Percentiles rank a stretch among this genome's conserved stretches.
These are phyloP conservation scores for Ypsolopha scabrella DNA, from an alignment of 2,888 invertebrate species.

Conservation along the genomic window DNA sequence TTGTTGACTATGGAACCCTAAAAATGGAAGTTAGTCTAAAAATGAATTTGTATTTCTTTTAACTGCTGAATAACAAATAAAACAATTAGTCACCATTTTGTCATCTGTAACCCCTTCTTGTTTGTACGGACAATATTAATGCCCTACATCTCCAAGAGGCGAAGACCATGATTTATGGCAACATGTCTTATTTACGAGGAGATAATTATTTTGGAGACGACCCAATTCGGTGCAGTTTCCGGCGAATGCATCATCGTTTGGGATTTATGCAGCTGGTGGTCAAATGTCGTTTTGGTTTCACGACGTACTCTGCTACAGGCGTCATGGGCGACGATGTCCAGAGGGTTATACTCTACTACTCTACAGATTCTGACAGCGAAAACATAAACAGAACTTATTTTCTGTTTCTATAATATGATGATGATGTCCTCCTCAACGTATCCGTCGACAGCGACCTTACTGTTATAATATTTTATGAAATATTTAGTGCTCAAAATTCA, in stretches of 20 bases:
- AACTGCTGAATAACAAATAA: neutral
- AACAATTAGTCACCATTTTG: neutral
- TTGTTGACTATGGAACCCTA: too few relatives aligned
- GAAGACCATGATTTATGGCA: slow-evolving; percentile 26
- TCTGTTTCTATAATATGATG: too few relatives aligned
- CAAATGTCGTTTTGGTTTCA: slow-evolving; percentile 2
- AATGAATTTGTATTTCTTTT: too few relatives aligned
- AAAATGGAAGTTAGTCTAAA: too few relatives aligned
- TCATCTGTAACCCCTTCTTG: neutral
- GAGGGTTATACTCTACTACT: too few relatives aligned
- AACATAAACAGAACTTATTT: too few relatives aligned
- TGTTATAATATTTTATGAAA: too few relatives aligned
- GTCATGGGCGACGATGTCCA: too few relatives aligned
- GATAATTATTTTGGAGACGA: slow-evolving; percentile 47
- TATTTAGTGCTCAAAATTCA: too few relatives aligned
- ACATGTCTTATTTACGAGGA: slow-evolving; percentile 31
- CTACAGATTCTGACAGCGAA: too few relatives aligned
- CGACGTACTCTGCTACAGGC: neutral
- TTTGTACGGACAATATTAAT: neutral
- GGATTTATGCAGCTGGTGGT: neutral
- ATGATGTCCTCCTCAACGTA: too few relatives aligned
- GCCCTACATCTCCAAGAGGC: neutral
- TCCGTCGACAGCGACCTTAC: too few relatives aligned
- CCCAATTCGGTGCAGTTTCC: slow-evolving; percentile 28
- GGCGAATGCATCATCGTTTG: slow-evolving; percentile 3